These are phyloP conservation scores for Glossophaga mutica DNA, from an alignment of 2,797 vertebrate genomes.

Conservation along the genomic window DNA sequence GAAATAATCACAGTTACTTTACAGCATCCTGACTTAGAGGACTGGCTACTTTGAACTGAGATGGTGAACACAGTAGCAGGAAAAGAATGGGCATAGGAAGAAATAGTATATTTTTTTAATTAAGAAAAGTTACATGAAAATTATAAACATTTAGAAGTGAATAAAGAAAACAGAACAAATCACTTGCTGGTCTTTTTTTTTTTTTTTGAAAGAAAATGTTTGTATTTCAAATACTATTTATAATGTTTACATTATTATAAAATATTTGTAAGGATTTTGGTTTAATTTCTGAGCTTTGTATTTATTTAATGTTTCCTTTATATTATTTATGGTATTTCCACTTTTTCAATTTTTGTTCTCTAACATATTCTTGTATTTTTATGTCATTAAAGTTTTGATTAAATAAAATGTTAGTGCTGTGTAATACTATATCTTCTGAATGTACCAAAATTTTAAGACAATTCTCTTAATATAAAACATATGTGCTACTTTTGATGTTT, in stretches of 20 bases:
- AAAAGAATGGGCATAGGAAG: neutral
- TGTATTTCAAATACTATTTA: neutral
- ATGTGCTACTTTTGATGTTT: neutral
- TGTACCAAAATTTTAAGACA: neutral
- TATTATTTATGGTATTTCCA: neutral
- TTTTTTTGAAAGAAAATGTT: neutral
- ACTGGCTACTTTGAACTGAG: neutral
- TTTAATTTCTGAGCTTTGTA: neutral
- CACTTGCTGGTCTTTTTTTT: neutral
- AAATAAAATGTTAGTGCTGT: neutral
- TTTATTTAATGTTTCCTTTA: neutral
- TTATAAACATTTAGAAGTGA: neutral
- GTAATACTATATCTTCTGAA: neutral
- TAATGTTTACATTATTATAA: neutral
- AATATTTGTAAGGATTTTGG: neutral
- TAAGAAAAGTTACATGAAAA: neutral
- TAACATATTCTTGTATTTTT: neutral
- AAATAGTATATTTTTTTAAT: neutral
- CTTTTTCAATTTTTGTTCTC: neutral
- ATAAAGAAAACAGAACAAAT: neutral
- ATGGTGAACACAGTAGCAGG: neutral
- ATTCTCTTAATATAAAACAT: neutral
- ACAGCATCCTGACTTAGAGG: neutral
- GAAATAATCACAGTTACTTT: neutral
- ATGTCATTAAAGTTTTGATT: neutral